These are phyloP conservation scores for Melipona quadrifasciata DNA, from an alignment of 1,140 invertebrate species.

Conservation along the genomic window DNA sequence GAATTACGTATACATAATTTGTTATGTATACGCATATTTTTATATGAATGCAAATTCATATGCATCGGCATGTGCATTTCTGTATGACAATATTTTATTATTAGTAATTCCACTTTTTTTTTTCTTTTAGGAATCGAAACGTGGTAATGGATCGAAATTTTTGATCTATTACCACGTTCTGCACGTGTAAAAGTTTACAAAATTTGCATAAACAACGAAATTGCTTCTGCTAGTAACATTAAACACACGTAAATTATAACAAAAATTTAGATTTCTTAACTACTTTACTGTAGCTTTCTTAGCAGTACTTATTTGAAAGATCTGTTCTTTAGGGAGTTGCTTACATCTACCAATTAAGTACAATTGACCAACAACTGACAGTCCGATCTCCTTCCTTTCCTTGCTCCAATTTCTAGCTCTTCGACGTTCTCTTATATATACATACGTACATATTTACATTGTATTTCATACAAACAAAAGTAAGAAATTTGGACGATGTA, in stretches of 20 bases:
- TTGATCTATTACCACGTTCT: background rate
- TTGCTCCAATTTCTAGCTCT: slow-evolving; percentile 40
- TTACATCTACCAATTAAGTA: slow-evolving; percentile 72
- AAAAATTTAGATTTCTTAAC: slow-evolving; percentile 17
- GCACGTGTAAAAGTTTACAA: background rate
- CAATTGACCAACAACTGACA: slow-evolving; percentile 75
- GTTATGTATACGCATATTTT: background rate
- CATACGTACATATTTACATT: background rate
- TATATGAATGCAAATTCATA: background rate
- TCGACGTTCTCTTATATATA: background rate
- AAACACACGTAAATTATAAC: background rate
- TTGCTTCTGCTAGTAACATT: background rate
- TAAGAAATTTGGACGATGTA: background rate
- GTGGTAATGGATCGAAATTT: background rate
- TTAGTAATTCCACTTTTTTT: background rate
- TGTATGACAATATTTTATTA: background rate
- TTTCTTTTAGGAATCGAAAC: background rate
- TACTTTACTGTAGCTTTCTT: slow-evolving; percentile 11
- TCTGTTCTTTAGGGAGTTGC: slow-evolving; percentile 59
- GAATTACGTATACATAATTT: background rate
- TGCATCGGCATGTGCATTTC: background rate
- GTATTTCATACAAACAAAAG: no score
- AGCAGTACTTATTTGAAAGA: slow-evolving; percentile 36
- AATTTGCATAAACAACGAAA: background rate
- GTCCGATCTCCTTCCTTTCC: slow-evolving; percentile 64